These are phyloP conservation scores for Nothobranchius kuhntae DNA, from an alignment of 2,113 vertebrate species.

Conservation along the genomic window DNA sequence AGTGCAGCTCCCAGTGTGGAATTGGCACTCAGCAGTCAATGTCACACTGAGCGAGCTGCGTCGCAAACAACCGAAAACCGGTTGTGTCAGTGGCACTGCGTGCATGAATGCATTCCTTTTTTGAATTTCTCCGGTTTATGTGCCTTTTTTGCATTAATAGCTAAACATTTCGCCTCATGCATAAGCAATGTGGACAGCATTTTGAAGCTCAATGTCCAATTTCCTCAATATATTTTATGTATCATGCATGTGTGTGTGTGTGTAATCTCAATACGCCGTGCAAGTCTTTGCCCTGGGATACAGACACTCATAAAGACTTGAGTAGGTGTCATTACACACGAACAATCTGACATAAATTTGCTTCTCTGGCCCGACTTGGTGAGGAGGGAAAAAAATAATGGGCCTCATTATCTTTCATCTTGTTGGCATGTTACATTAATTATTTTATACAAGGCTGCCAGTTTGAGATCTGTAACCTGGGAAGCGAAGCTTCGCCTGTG, in stretches of 20 bases:
- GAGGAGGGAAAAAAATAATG: conserved; percentile 66
- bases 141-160: conserved; percentile 50
- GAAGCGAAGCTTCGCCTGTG: conserved; percentile 55
- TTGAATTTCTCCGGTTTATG: conserved; percentile 11
- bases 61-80: conserved; percentile 63
- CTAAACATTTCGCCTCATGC: conserved; percentile 30
- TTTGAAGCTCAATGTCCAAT: conserved; percentile 18
- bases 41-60: conserved; percentile 69
- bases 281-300: conserved; percentile 44
- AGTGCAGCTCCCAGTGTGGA: conserved; percentile 73
- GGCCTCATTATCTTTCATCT: conserved; percentile 73
- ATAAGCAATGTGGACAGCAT: conserved; percentile 6
- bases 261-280: conserved; percentile 19
- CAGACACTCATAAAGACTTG: conserved; percentile 43
- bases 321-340: conserved; percentile 61
- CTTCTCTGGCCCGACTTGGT: conserved; percentile 45
- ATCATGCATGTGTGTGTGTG: conserved; percentile 2
- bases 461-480: conserved; percentile 66
- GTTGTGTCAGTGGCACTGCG: conserved; percentile 48
- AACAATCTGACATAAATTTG: conserved; percentile 67
- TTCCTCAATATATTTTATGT: conserved; percentile 15
- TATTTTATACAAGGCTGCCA: conserved; percentile 67
- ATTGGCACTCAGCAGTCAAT: conserved; percentile 76
- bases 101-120: conserved; percentile 31
- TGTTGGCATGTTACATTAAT: conserved; percentile 70